These are phyloP conservation scores for Galleria mellonella DNA, from an alignment of 1,140 invertebrate species.

Conservation along the genomic window DNA sequence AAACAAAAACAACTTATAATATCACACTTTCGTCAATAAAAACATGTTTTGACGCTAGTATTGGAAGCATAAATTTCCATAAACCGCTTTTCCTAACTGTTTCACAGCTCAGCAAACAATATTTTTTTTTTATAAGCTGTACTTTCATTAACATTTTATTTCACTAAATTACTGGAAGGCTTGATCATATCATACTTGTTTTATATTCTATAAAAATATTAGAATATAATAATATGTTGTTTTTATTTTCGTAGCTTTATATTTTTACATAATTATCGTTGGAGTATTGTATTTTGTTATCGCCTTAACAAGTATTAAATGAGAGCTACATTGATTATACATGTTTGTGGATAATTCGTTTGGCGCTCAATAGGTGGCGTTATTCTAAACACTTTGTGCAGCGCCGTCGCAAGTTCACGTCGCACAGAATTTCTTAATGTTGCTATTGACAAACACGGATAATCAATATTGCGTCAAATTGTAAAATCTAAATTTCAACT, in stretches of 20 bases:
- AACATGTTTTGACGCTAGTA: constrained; percentile 39
- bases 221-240: constrained; percentile 67
- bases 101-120: constrained; percentile 60
- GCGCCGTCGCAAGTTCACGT: constrained; percentile 5
- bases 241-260: constrained; percentile 48
- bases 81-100: constrained; percentile 37
- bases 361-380: constrained; percentile 25
- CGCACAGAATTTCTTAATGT: neutral
- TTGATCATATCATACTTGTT: constrained; percentile 64
- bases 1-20: constrained; percentile 69
- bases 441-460: constrained; percentile 9
- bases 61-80: constrained; percentile 52
- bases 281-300: constrained; percentile 54
- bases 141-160: constrained; percentile 46
- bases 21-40: constrained; percentile 64
- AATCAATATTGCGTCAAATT: constrained; percentile 16
- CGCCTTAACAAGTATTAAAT: constrained; percentile 34
- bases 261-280: constrained; percentile 58
- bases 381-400: constrained; percentile 5
- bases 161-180: constrained; percentile 72
- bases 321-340: constrained; percentile 11
- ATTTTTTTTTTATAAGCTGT: constrained; percentile 48
- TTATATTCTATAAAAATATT: constrained; percentile 74
- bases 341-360: constrained; percentile 10
- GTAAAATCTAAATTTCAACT: constrained; percentile 37